Conservation (phyloP, 2,797 vertebrate genomes). For the Aeoliscus strigatus region DNA sequence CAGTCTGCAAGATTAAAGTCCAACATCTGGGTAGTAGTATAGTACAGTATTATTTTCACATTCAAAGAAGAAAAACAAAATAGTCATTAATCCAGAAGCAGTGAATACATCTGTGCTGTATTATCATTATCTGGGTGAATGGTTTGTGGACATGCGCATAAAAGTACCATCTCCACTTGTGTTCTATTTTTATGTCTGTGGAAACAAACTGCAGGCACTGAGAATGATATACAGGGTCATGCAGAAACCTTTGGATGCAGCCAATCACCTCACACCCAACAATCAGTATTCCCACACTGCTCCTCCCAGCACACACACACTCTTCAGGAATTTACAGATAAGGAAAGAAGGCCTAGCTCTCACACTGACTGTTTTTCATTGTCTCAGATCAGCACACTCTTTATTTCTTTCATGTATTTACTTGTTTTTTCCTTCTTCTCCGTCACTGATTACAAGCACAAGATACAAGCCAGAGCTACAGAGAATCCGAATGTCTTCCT, state of each 20-base stretch:
- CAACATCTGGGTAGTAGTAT: too few relatives aligned
- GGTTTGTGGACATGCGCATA: background rate
- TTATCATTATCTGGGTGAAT: background rate
- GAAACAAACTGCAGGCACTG: slow-evolving; percentile 35
- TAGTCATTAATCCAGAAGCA: too few relatives aligned
- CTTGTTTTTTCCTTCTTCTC: slow-evolving; percentile 6
- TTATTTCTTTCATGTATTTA: slow-evolving; percentile 9
- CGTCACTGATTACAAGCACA: too few relatives aligned
- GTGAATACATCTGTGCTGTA: too few relatives aligned
- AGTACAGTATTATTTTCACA: too few relatives aligned
- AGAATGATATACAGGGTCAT: slow-evolving; percentile 60
- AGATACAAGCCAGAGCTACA: too few relatives aligned
- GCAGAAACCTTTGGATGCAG: slow-evolving; percentile 48
- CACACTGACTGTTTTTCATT: slow-evolving; percentile 44
- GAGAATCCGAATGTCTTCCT: too few relatives aligned
- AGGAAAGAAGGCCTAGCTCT: slow-evolving; percentile 52
- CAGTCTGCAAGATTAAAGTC: too few relatives aligned
- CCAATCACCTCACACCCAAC: slow-evolving; percentile 58
- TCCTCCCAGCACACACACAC: slow-evolving; percentile 35
- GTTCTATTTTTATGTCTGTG: slow-evolving; percentile 34
- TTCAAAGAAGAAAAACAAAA: too few relatives aligned
- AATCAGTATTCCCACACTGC: slow-evolving; percentile 56
- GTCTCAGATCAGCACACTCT: too few relatives aligned
- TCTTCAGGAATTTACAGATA: slow-evolving; percentile 76
- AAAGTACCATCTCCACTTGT: too few relatives aligned